Percentiles rank a stretch among this genome's conserved stretches.
Evolutionary conservation across 2,797 vertebrate species (phyloP).

Genomic region (Alectoris magna): DNA sequence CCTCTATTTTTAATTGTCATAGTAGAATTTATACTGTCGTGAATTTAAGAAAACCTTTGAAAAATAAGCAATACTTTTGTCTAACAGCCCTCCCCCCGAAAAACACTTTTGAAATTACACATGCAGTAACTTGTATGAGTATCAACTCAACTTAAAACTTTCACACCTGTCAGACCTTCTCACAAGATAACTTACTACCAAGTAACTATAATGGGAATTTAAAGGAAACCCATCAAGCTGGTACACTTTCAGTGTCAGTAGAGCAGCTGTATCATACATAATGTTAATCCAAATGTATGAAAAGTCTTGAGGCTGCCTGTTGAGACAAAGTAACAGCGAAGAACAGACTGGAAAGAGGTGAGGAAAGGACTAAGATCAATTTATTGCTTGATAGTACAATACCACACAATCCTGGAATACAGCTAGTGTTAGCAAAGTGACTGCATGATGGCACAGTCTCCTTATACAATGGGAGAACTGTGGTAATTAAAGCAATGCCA

Average conservation of each 20-base stretch:
- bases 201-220: background rate
- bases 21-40: background rate
- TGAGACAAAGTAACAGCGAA: background rate
- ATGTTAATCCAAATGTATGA: background rate
- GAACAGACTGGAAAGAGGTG: background rate
- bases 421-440: too few relatives aligned
- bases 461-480: background rate
- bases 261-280: background rate
- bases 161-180: background rate
- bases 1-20: background rate
- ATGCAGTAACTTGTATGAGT: background rate
- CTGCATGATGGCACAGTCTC: background rate
- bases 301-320: background rate
- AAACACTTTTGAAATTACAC: background rate
- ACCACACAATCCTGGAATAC: accelerated
- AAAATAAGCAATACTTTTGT: background rate
- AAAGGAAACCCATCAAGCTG: background rate
- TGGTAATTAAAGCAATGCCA: background rate
- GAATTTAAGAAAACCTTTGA: background rate
- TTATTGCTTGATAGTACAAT: background rate
- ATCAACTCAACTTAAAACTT: background rate
- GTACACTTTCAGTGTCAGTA: background rate
- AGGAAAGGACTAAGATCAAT: background rate
- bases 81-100: background rate
- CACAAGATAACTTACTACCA: background rate